These are phyloP conservation scores for Axinella damicornis DNA, from an alignment of 37 sponge, comb jelly and placozoan species.

Conservation along the genomic window DNA sequence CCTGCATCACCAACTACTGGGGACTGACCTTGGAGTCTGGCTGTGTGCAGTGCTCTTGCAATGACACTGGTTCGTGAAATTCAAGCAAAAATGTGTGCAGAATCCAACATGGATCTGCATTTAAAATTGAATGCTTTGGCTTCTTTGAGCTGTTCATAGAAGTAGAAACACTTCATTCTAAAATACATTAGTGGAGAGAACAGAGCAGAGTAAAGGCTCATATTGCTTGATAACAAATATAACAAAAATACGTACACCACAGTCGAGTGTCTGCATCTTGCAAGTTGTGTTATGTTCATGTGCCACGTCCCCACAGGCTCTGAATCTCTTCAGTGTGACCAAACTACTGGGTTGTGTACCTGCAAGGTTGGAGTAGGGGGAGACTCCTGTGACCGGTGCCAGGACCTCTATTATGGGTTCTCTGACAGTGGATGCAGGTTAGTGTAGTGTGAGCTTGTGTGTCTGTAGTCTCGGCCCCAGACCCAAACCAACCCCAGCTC, in stretches of 20 bases:
- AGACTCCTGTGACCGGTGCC: slow-evolving; percentile 63
- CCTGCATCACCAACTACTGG: slow-evolving; percentile 43
- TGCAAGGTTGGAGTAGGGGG: slow-evolving; percentile 81
- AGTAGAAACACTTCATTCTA: too few relatives aligned
- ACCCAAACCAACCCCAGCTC: too few relatives aligned
- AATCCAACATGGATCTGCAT: too few relatives aligned
- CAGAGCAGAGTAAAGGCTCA: too few relatives aligned
- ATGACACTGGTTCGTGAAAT: slow-evolving; percentile 16
- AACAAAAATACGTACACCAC: too few relatives aligned
- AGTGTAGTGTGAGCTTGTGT: not conserved
- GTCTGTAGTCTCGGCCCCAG: too few relatives aligned
- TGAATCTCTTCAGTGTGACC: slow-evolving; percentile 32
- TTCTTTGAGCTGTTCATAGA: too few relatives aligned
- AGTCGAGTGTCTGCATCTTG: too few relatives aligned
- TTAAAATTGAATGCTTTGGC: too few relatives aligned
- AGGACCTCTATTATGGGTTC: slow-evolving; percentile 60
- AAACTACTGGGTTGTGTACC: slow-evolving; percentile 53
- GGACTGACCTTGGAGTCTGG: slow-evolving; percentile 12
- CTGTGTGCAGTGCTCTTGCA: slow-evolving; percentile 63
- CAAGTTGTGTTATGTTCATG: not conserved
- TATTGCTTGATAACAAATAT: too few relatives aligned
- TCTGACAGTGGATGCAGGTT: slow-evolving; percentile 70
- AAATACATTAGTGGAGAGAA: too few relatives aligned
- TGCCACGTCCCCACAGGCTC: slow-evolving; percentile 31
- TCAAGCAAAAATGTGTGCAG: too few relatives aligned